Evolutionary conservation across 2,888 invertebrate species (phyloP).

Genomic region (Mechanitis mazaeus): DNA sequence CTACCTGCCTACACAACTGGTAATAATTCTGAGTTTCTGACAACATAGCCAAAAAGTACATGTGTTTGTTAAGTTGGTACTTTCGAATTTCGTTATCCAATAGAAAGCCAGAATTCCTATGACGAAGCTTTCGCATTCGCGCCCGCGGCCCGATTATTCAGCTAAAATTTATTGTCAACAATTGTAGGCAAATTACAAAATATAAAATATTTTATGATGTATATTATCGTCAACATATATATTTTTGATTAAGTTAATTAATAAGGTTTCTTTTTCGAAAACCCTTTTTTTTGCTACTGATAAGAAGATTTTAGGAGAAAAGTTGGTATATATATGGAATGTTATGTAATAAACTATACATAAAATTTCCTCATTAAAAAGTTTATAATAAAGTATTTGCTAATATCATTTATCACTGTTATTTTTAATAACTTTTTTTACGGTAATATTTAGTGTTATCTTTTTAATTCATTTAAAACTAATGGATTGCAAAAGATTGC

Average conservation of each 20-base stretch:
- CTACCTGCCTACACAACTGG: conserved; percentile 73
- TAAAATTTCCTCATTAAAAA: too few relatives aligned
- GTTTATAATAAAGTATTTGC: too few relatives aligned
- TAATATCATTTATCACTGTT: conserved; percentile 1
- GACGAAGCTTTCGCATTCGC: conserved; percentile 61
- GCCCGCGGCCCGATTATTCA: conserved; percentile 51
- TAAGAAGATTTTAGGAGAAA: background rate
- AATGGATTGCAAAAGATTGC: too few relatives aligned
- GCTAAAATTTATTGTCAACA: conserved; percentile 48
- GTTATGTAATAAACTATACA: too few relatives aligned
- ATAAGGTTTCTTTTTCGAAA: background rate
- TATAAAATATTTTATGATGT: too few relatives aligned
- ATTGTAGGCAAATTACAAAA: conserved; percentile 13
- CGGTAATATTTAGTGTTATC: too few relatives aligned
- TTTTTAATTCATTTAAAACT: too few relatives aligned
- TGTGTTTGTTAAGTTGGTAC: conserved; percentile 59
- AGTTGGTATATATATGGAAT: too few relatives aligned
- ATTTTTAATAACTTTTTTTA: conserved; percentile 1
- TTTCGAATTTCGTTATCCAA: conserved; percentile 53
- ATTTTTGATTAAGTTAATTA: too few relatives aligned
- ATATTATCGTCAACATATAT: too few relatives aligned
- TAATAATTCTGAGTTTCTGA: conserved; percentile 70
- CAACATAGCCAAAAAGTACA: conserved; percentile 66
- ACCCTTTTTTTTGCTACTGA: background rate
- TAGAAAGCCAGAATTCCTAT: conserved; percentile 44